Percentiles rank a stretch among this genome's conserved stretches.
Conservation (phyloP, 2,888 invertebrate genomes). For the Caenorhabditis sinica region DNA sequence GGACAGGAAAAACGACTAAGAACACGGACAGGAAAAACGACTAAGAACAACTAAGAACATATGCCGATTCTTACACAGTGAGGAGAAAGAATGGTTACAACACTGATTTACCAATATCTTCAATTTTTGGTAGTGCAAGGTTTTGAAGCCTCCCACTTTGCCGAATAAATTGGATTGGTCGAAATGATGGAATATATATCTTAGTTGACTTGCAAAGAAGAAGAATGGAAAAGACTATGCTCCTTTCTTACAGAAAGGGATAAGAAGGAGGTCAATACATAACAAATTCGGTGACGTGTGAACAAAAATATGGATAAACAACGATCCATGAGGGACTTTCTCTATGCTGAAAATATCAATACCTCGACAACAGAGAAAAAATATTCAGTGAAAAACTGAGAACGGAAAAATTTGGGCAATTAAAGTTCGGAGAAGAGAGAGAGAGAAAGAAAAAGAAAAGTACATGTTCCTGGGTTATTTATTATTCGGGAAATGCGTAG, state of each 20-base stretch:
- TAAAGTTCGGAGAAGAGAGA: constrained; percentile 9
- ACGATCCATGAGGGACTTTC: background rate
- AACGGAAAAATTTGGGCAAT: constrained; percentile 8
- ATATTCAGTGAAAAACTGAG: background rate
- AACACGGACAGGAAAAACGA: too few relatives aligned
- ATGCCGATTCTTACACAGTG: too few relatives aligned
- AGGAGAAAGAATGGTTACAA: too few relatives aligned
- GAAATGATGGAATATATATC: too few relatives aligned
- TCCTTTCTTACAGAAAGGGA: constrained; percentile 33
- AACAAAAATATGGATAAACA: constrained; percentile 32
- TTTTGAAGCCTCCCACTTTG: too few relatives aligned
- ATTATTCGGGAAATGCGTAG: constrained; percentile 47
- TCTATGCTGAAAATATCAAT: background rate
- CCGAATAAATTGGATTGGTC: too few relatives aligned
- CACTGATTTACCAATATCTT: too few relatives aligned
- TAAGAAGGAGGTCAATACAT: constrained; percentile 59
- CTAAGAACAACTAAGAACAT: too few relatives aligned
- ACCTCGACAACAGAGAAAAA: constrained; percentile 4
- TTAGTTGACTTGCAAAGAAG: background rate
- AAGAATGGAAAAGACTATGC: constrained; percentile 30
- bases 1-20: too few relatives aligned
- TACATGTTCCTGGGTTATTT: constrained; percentile 45
- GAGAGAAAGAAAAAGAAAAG: constrained; percentile 27
- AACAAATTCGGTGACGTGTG: constrained; percentile 54
- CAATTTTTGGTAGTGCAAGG: too few relatives aligned